Conservation (phyloP, 2,797 vertebrate genomes). For the Coccyzus lansbergi region DNA sequence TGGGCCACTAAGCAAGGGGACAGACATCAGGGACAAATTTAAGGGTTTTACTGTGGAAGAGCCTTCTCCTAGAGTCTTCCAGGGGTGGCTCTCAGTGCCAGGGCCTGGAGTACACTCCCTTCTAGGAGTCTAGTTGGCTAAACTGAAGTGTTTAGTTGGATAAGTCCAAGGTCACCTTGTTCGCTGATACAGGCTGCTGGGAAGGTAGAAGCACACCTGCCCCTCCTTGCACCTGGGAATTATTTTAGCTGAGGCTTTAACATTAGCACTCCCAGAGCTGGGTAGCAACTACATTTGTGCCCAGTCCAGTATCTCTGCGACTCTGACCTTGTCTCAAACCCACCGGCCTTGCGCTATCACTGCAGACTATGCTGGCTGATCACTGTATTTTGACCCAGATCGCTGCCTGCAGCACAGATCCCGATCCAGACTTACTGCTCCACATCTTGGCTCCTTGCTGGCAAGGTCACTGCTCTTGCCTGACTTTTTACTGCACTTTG, state of each 20-base stretch:
- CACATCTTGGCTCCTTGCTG: not conserved
- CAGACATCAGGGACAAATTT: not conserved
- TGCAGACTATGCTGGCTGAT: not conserved
- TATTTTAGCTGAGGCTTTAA: not conserved
- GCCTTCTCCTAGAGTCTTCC: not conserved
- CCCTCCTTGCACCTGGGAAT: not conserved
- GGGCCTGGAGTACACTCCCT: not conserved
- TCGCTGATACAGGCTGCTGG: not conserved
- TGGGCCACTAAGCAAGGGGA: not conserved
- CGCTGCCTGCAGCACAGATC: not conserved
- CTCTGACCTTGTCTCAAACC: not conserved
- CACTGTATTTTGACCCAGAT: not conserved
- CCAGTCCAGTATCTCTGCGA: accelerated
- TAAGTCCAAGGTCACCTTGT: not conserved
- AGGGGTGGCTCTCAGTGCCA: not conserved
- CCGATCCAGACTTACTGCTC: not conserved
- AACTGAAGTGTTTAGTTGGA: not conserved
- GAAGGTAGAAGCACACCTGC: not conserved
- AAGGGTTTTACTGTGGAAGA: not conserved
- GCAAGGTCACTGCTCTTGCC: not conserved
- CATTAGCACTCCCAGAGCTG: not conserved
- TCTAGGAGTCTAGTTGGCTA: not conserved
- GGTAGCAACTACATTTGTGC: not conserved
- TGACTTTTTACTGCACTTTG: not conserved
- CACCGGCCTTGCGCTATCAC: not conserved